These are phyloP conservation scores for Trachelus troglodyta DNA, from an alignment of 2,888 invertebrate genomes.

Conservation along the genomic window DNA sequence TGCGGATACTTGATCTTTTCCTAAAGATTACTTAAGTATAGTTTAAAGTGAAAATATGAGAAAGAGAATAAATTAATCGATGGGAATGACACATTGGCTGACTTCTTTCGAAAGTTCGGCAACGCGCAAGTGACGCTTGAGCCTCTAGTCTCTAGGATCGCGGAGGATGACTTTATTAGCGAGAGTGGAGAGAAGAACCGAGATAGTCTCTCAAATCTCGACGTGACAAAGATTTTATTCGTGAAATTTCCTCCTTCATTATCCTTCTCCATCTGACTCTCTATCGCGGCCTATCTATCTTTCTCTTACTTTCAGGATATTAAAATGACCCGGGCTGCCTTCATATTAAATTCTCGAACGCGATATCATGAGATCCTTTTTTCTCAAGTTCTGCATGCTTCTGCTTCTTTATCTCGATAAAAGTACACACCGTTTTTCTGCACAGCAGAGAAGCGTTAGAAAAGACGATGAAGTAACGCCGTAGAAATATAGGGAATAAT, in stretches of 20 bases:
- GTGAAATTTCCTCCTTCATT: conserved; percentile 17
- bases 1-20: no score
- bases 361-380: conserved; percentile 14
- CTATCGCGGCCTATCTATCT: conserved; percentile 14
- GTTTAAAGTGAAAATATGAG: no score
- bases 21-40: no score
- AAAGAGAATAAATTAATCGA: no score
- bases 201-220: neutral
- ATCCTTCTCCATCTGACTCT: conserved; percentile 9
- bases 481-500: conserved; percentile 19
- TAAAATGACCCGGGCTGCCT: conserved; percentile 36
- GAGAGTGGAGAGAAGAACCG: conserved; percentile 19
- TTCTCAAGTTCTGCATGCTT: conserved; percentile 14
- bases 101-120: no score
- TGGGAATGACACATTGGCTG: no score
- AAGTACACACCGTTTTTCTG: conserved; percentile 4
- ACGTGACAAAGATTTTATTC: conserved; percentile 10
- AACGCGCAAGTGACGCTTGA: no score
- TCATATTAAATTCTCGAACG: conserved; percentile 35
- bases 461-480: conserved; percentile 11
- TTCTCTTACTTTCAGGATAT: conserved; percentile 33
- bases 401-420: neutral
- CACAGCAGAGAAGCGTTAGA: no score
- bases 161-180: conserved; percentile 21
- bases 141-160: no score